Evolutionary conservation across 2,797 vertebrate species (phyloP).

Genomic region (Loriculus beryllinus): DNA sequence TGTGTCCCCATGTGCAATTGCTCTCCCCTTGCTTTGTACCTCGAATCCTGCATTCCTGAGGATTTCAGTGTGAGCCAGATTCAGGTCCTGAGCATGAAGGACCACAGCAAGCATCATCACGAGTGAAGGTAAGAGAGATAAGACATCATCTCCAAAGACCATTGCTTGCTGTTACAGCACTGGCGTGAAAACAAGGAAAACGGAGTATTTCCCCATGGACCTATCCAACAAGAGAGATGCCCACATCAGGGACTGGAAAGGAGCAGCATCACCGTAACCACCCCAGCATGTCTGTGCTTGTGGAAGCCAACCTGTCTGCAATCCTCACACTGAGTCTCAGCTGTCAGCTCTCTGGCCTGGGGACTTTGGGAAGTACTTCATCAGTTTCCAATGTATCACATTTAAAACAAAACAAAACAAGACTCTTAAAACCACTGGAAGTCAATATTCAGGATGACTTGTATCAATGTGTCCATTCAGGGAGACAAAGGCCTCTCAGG

Average conservation of each 20-base stretch:
- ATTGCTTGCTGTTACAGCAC: background rate
- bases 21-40: background rate
- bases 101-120: background rate
- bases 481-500: background rate
- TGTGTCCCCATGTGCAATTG: background rate
- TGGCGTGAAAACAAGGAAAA: background rate
- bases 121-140: background rate
- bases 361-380: background rate
- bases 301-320: background rate
- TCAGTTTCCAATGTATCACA: background rate
- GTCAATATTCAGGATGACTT: background rate
- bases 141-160: background rate
- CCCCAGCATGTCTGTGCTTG: background rate
- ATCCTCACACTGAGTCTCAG: background rate
- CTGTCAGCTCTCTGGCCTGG: background rate
- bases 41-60: background rate
- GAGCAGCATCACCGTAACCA: fast-evolving
- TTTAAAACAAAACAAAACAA: background rate
- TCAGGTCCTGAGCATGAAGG: background rate
- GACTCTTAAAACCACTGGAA: background rate
- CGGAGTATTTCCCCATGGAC: background rate
- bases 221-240: background rate
- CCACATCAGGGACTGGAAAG: background rate
- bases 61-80: background rate
- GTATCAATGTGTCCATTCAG: background rate